Conservation (phyloP, 2,888 invertebrate genomes). For the Agelastica alni region DNA sequence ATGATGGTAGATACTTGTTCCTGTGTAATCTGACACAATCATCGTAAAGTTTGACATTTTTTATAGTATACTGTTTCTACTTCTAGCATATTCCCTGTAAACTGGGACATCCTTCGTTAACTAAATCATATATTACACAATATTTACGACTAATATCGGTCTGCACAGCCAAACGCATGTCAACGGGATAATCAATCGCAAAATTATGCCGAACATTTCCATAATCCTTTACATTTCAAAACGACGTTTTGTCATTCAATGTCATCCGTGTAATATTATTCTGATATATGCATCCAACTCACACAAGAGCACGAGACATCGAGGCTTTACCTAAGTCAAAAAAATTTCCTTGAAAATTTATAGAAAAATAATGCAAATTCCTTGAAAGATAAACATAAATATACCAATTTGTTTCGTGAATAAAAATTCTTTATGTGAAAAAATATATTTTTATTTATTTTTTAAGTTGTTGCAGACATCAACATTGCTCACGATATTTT, state of each 20-base stretch:
- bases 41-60: too few species aligned
- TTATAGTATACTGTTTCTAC: too few species aligned
- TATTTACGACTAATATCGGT: too few species aligned
- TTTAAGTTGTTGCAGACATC: too few species aligned
- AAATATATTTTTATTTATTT: neutral
- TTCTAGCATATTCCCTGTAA: too few species aligned
- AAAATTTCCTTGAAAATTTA: conserved; percentile 1
- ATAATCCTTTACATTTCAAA: neutral
- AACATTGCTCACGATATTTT: too few species aligned
- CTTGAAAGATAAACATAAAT: neutral
- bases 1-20: too few species aligned
- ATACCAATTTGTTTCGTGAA: neutral
- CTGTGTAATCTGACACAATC: too few species aligned
- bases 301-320: neutral
- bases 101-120: too few species aligned
- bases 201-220: neutral
- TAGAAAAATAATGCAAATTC: conserved; percentile 9
- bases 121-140: too few species aligned
- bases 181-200: too few species aligned
- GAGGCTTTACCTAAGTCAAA: neutral
- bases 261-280: neutral
- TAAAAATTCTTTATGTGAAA: neutral
- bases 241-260: conserved; percentile 2
- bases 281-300: conserved; percentile 1
- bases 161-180: too few species aligned